Conservation (phyloP, 2,113 vertebrate genomes). For the Ictalurus punctatus region DNA sequence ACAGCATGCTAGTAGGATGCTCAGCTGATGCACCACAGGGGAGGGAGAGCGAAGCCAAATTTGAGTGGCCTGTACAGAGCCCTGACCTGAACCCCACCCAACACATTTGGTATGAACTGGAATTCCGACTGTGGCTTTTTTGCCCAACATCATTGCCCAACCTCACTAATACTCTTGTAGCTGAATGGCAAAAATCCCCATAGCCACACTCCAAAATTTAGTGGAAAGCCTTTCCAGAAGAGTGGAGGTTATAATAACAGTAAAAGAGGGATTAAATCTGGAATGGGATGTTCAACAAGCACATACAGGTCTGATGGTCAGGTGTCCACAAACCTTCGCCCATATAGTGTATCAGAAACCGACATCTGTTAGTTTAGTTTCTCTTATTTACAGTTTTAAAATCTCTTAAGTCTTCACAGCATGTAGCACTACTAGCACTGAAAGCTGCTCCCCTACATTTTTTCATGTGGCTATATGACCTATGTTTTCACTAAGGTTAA, state of each 20-base stretch:
- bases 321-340: neutral
- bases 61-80: too few species aligned
- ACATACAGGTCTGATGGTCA: neutral
- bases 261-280: neutral
- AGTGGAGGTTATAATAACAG: neutral
- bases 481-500: neutral
- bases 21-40: too few species aligned
- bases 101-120: too few species aligned
- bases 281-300: neutral
- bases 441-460: neutral
- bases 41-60: too few species aligned
- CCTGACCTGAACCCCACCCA: too few species aligned
- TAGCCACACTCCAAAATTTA: too few species aligned
- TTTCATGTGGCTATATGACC: neutral
- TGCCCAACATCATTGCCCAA: too few species aligned
- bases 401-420: neutral
- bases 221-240: too few species aligned
- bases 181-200: too few species aligned
- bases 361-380: neutral
- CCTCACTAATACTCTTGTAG: too few species aligned
- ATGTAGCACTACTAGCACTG: neutral
- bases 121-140: too few species aligned
- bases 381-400: neutral
- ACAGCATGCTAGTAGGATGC: too few species aligned
- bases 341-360: neutral